phyloP scores from a whole-genome alignment of 2,888 invertebrate species.

The Archips xylosteana region DNA sequence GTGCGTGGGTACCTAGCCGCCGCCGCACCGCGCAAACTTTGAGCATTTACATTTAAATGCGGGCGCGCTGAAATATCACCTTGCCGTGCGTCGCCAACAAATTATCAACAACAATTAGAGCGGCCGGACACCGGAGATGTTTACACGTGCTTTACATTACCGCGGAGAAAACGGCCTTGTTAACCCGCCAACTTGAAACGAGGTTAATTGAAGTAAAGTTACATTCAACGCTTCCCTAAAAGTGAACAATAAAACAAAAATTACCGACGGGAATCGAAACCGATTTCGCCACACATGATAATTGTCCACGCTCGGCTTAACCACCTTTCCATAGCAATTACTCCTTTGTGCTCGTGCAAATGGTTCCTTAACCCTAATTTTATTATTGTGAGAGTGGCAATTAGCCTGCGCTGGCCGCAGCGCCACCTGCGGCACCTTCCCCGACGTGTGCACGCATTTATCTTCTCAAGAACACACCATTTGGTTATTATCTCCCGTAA shows the following conservation, averaged over 20 bases:
- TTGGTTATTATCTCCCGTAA: constrained; percentile 38
- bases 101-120: constrained; percentile 79
- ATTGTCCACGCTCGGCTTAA: constrained; percentile 18
- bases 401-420: constrained; percentile 44
- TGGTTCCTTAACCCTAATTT: constrained; percentile 42
- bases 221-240: constrained; percentile 2
- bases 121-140: constrained; percentile 52
- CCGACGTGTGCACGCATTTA: constrained; percentile 53
- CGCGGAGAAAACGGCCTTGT: constrained; percentile 44
- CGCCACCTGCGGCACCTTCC: constrained; percentile 44
- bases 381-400: constrained; percentile 44
- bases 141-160: constrained; percentile 50
- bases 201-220: constrained; percentile 19
- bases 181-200: constrained; percentile 26
- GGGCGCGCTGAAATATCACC: constrained; percentile 76
- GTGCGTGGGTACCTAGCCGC: constrained; percentile 70
- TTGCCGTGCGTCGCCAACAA: constrained; percentile 64
- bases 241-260: constrained; percentile 5
- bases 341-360: constrained; percentile 34
- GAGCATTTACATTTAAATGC: constrained; percentile 80
- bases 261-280: background rate
- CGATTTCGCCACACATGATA: constrained; percentile 1
- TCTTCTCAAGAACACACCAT: constrained; percentile 55
- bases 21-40: constrained; percentile 67
- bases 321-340: constrained; percentile 20